A percentile compares a stretch with the other conserved stretches of the same genome.
Conservation (phyloP, 2,113 vertebrate species). For the Silurus meridionalis region DNA sequence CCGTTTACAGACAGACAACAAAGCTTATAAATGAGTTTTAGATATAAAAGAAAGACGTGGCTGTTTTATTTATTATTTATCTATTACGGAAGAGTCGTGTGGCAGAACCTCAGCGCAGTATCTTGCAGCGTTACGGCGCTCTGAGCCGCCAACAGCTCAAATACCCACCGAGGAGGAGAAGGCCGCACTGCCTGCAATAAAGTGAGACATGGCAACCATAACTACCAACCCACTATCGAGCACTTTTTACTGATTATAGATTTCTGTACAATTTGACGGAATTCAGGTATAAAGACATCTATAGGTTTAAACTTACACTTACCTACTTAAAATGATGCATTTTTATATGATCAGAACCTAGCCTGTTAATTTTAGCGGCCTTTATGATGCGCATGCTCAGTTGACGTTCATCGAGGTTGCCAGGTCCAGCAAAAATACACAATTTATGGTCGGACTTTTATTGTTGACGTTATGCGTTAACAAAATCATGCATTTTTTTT, state of each 20-base stretch:
- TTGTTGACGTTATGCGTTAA: too few relatives aligned
- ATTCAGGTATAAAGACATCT: neutral
- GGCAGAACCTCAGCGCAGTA: neutral
- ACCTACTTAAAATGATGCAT: neutral
- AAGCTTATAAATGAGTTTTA: neutral
- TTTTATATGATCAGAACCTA: neutral
- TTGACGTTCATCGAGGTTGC: neutral
- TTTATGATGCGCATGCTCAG: constrained; percentile 13
- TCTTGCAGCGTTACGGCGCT: neutral
- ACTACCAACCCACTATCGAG: neutral
- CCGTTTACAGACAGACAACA: neutral
- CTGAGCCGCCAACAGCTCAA: neutral
- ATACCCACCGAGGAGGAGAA: neutral
- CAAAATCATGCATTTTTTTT: too few relatives aligned
- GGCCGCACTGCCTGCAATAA: neutral
- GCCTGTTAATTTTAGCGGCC: constrained; percentile 1
- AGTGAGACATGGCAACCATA: neutral
- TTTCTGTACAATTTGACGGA: neutral
- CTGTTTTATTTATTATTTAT: neutral
- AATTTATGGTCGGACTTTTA: too few relatives aligned
- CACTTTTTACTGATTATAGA: neutral
- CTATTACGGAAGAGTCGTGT: neutral
- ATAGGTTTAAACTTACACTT: neutral
- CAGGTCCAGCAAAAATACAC: neutral
- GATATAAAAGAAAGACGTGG: neutral